Evolutionary conservation across 2,113 vertebrate species (phyloP).

Genomic region (Triplophysa dalaica): DNA sequence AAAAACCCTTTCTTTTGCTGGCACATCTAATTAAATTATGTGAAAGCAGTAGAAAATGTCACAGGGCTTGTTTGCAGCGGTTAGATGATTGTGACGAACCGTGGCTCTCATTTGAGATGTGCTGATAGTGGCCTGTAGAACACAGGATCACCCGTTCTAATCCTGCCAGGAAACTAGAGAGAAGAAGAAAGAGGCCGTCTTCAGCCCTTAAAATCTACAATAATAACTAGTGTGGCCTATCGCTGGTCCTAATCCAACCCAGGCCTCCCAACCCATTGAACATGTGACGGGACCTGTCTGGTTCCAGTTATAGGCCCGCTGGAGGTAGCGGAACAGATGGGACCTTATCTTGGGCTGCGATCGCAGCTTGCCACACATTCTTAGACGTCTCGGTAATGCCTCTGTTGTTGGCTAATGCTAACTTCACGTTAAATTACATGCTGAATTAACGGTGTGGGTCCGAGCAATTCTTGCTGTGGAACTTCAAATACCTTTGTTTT

Average conservation of each 20-base stretch:
- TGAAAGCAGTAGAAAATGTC: slow-evolving; percentile 42
- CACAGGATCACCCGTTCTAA: slow-evolving; percentile 58
- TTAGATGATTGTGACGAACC: slow-evolving; percentile 46
- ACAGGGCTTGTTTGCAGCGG: slow-evolving; percentile 22
- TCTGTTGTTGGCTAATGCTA: slow-evolving; percentile 67
- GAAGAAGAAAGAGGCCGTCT: slow-evolving; percentile 69
- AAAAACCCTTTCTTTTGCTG: slow-evolving; percentile 25
- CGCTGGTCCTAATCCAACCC: slow-evolving; percentile 62
- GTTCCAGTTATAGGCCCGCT: slow-evolving; percentile 58
- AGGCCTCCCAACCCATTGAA: slow-evolving; percentile 49
- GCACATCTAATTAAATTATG: slow-evolving; percentile 64
- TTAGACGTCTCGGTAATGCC: slow-evolving; percentile 75
- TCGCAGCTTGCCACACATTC: slow-evolving; percentile 71
- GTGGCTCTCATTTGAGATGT: slow-evolving; percentile 46
- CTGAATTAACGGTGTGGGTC: slow-evolving; percentile 51
- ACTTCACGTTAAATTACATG: slow-evolving; percentile 67
- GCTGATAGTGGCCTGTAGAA: slow-evolving; percentile 57
- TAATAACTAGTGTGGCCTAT: slow-evolving; percentile 64
- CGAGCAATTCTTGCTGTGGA: neutral
- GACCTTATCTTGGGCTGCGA: slow-evolving; percentile 72
- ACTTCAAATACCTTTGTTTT: neutral
- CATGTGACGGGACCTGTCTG: slow-evolving; percentile 60
- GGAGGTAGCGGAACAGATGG: slow-evolving; percentile 73
- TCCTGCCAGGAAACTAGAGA: slow-evolving; percentile 73
- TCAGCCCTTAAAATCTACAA: slow-evolving; percentile 66